Evolutionary conservation across 1,140 invertebrate species (phyloP).

Genomic region (Dryas iulia): DNA sequence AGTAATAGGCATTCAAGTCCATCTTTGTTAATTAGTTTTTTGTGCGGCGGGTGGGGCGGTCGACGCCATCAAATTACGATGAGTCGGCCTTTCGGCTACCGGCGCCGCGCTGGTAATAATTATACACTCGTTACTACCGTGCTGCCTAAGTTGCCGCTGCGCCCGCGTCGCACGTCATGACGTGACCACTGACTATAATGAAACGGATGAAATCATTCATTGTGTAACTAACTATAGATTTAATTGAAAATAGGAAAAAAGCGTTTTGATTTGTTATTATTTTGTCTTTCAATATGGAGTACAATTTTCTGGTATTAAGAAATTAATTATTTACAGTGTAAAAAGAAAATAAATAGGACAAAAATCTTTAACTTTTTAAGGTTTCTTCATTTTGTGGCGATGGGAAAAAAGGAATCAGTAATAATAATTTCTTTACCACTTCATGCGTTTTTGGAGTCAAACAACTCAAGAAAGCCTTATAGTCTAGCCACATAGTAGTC

Average conservation of each 20-base stretch:
- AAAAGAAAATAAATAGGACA: too few relatives aligned
- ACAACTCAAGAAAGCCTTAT: too few relatives aligned
- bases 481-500: too few relatives aligned
- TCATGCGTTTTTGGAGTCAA: too few relatives aligned
- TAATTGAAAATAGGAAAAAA: neutral
- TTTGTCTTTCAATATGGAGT: conserved; percentile 7
- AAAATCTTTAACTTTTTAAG: too few relatives aligned
- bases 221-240: conserved; percentile 31
- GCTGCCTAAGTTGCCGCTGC: conserved; percentile 59
- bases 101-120: conserved; percentile 68
- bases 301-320: neutral
- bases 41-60: conserved; percentile 60
- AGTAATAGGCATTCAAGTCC: conserved; percentile 32
- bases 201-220: conserved; percentile 56
- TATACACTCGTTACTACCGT: conserved; percentile 79
- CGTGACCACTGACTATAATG: conserved; percentile 27
- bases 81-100: conserved; percentile 76
- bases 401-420: too few relatives aligned
- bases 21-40: conserved; percentile 79
- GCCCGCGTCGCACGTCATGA: conserved; percentile 33
- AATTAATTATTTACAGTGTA: too few relatives aligned
- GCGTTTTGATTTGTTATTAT: conserved; percentile 20
- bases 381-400: too few relatives aligned
- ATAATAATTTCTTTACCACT: too few relatives aligned
- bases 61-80: conserved; percentile 79